Percentiles rank a stretch among this genome's conserved stretches.
Conservation (phyloP, 1,140 invertebrate species). For the Achroia grisella region DNA sequence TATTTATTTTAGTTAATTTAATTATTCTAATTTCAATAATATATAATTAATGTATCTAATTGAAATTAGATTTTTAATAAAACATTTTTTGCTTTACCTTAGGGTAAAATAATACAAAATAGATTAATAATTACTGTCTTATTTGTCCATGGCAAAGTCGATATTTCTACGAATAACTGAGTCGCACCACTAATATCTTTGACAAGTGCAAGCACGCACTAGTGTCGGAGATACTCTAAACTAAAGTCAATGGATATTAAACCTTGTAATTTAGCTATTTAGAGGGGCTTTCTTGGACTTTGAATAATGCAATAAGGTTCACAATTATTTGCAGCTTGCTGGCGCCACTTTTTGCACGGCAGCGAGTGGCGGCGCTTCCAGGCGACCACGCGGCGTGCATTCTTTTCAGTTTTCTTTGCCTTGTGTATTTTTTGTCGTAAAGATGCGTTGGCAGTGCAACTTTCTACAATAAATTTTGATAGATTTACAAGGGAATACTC, state of each 20-base stretch:
- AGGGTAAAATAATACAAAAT: too few relatives aligned
- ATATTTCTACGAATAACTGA: too few relatives aligned
- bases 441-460: background rate
- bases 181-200: too few relatives aligned
- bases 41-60: too few relatives aligned
- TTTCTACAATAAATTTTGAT: background rate
- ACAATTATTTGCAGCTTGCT: constrained; percentile 15
- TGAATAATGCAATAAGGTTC: constrained; percentile 15
- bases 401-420: constrained; percentile 26
- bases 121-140: too few relatives aligned
- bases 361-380: constrained; percentile 15
- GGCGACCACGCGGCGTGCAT: constrained; percentile 28
- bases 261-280: background rate
- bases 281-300: background rate
- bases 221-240: background rate
- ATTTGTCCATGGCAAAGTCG: too few relatives aligned
- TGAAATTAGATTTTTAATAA: too few relatives aligned
- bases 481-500: background rate
- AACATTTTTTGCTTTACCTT: too few relatives aligned
- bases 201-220: background rate
- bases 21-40: too few relatives aligned
- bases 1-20: too few relatives aligned
- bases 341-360: constrained; percentile 24
- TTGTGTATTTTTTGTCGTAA: background rate
- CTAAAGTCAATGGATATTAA: background rate